Evolutionary conservation across 2,888 invertebrate genomes (phyloP), one percentile per base, ranked within the genome.

Genomic region (Drosophila subquinaria): DNA sequence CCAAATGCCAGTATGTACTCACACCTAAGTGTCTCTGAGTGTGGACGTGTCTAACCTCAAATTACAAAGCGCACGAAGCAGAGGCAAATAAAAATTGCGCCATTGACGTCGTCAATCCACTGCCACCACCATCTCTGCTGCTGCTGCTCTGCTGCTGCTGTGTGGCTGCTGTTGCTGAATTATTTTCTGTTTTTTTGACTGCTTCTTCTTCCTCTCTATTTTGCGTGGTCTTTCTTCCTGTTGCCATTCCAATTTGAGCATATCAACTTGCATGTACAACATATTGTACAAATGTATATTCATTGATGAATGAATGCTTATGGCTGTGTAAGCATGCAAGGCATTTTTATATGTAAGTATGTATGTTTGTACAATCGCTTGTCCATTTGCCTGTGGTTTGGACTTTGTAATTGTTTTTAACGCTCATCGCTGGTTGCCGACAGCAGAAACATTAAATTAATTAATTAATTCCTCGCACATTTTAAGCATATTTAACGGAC

Each of bases 391-490:
- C 53, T 69, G 81, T 56, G 71, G 69, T 52, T 65, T 73, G 64
- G 69, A 70, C 64, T 75, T 69, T 64, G 66, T 67, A 88, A 84
- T 78, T 73, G 81, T 70, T 73, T 84, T 76, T 69, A 76, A 81
- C 68, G 68, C 68, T 69, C 66, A 33, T 53, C 57, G 62, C 71
- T 65, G 56, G 48, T 56, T 33, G 36, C 47, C 43, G 67, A 23
- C 55, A 38, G 70, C 57, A 42, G 56, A 48, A 57, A 68, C 81
- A 83, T 83, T 81, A 75, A 83, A 81, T 72, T 69, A 87, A 87
- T 87, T 82, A 84, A 82, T 83, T 83, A 57, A 83, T 78, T 87
- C 52, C 69, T 62, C 67, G 59, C 68, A 75, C 78, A 83, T 77
- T 80, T 75, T 60, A 68, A 79, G 70, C 60, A 71, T 70, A 74